Evolutionary conservation across 1,140 invertebrate genomes (phyloP).

Genomic region (Phenacoccus solenopsis): DNA sequence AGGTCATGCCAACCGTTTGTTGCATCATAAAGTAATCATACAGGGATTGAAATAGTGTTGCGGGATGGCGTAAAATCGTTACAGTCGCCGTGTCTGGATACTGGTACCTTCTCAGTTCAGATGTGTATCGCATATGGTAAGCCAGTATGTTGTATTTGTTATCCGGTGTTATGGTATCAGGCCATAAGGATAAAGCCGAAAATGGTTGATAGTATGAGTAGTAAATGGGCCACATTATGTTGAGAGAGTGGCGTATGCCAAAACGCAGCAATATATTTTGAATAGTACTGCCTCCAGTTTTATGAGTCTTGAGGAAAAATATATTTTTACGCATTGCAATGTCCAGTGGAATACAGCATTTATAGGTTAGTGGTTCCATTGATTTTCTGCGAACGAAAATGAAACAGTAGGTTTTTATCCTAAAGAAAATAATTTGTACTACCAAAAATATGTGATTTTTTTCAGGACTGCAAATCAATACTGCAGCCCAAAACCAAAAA

Average conservation of each 20-base stretch:
- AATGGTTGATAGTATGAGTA: slow-evolving; percentile 30
- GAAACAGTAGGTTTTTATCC: too few relatives aligned
- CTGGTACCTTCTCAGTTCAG: slow-evolving; percentile 30
- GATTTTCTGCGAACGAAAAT: too few relatives aligned
- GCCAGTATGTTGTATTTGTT: slow-evolving; percentile 28
- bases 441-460: too few relatives aligned
- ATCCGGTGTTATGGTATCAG: not conserved
- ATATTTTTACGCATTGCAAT: slow-evolving; percentile 21
- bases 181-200: not conserved
- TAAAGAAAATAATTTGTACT: too few relatives aligned
- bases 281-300: slow-evolving; percentile 38
- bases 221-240: slow-evolving; percentile 36
- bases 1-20: slow-evolving; percentile 9
- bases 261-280: slow-evolving; percentile 39
- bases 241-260: slow-evolving; percentile 31
- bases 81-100: slow-evolving; percentile 30
- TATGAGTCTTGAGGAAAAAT: slow-evolving; percentile 39
- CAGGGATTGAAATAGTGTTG: slow-evolving; percentile 32
- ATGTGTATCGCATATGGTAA: slow-evolving; percentile 31
- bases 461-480: too few relatives aligned
- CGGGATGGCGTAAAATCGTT: slow-evolving; percentile 35
- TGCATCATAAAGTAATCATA: slow-evolving; percentile 31
- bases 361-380: too few relatives aligned
- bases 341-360: too few relatives aligned
- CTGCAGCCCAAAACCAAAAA: too few relatives aligned